phyloP scores from a whole-genome alignment of 1,140 invertebrate genomes.

The Drosophila ambigua region DNA sequence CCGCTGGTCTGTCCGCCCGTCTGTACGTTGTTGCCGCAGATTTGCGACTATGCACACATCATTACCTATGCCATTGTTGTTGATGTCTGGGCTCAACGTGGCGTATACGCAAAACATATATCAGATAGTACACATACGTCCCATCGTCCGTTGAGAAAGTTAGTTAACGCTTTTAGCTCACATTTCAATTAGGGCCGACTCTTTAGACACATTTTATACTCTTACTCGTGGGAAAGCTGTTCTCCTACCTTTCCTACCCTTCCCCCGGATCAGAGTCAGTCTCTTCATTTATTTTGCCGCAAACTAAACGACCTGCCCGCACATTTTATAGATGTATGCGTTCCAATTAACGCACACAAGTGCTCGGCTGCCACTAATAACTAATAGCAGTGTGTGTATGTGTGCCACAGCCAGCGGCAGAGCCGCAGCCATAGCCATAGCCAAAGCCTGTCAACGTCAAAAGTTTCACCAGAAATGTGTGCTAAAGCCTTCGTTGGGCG shows the following conservation, averaged over 20 bases:
- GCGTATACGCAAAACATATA: slow-evolving; percentile 23
- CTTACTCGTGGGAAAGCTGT: too few species aligned
- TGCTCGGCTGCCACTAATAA: slow-evolving; percentile 37
- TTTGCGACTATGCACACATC: slow-evolving; percentile 59
- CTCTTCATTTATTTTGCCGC: slow-evolving; percentile 56
- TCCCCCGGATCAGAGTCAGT: slow-evolving; percentile 4
- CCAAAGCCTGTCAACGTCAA: slow-evolving; percentile 67
- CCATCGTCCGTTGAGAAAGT: slow-evolving; percentile 33
- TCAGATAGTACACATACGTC: slow-evolving; percentile 37
- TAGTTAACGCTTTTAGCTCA: slow-evolving; percentile 48
- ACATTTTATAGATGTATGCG: slow-evolving; percentile 51
- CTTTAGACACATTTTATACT: slow-evolving; percentile 59
- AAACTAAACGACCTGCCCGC: slow-evolving; percentile 62
- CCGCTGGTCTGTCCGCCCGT: slow-evolving; percentile 24
- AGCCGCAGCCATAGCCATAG: slow-evolving; percentile 1
- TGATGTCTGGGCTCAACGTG: slow-evolving; percentile 27
- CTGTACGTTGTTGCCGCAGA: slow-evolving; percentile 16
- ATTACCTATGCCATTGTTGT: slow-evolving; percentile 66
- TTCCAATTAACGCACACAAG: slow-evolving; percentile 69
- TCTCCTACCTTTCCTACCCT: not conserved
- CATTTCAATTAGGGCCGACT: slow-evolving; percentile 65
- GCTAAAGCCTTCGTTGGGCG: slow-evolving; percentile 44
- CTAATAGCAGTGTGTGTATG: slow-evolving; percentile 25
- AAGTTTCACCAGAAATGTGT: slow-evolving; percentile 68
- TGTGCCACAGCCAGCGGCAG: slow-evolving; percentile 9